phyloP scores from a whole-genome alignment of 2,888 invertebrate species.

The Pseudococcus jackbeardsleyi region DNA sequence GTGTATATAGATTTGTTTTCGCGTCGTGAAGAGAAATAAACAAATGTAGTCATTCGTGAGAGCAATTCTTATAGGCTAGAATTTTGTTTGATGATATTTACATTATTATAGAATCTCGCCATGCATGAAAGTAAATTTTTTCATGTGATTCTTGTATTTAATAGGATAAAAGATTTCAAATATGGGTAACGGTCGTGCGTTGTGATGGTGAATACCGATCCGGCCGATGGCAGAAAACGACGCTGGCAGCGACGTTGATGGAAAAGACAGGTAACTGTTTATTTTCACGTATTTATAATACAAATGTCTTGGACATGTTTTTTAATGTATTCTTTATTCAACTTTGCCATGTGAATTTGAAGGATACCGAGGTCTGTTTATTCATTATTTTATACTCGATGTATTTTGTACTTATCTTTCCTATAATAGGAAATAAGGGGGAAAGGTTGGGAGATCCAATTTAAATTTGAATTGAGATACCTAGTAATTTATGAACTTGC shows the following conservation, averaged over 20 bases:
- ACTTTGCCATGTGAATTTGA: no score
- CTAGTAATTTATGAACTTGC: no score
- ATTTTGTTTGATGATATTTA: conserved; percentile 34
- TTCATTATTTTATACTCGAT: no score
- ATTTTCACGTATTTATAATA: background rate
- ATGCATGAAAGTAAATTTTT: background rate
- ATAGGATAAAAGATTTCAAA: conserved; percentile 27
- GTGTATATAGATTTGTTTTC: conserved; percentile 31
- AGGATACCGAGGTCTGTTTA: no score
- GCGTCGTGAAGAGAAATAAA: conserved; percentile 12
- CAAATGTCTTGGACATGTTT: no score
- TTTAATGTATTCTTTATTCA: no score
- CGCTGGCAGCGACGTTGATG: conserved; percentile 48
- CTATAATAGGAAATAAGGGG: no score
- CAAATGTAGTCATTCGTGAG: conserved; percentile 34
- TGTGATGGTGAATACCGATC: conserved; percentile 26
- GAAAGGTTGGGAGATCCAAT: no score
- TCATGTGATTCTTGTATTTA: background rate
- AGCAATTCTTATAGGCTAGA: conserved; percentile 1
- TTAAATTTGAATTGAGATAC: no score
- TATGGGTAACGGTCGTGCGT: background rate
- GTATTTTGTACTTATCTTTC: no score
- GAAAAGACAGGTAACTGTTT: conserved; percentile 43
- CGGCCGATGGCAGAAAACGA: conserved; percentile 50
- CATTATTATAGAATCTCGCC: background rate